A percentile compares a stretch with the other conserved stretches of the same genome.
phyloP scores from a whole-genome alignment of 2,888 invertebrate genomes.

The Drosophila longiperda region DNA sequence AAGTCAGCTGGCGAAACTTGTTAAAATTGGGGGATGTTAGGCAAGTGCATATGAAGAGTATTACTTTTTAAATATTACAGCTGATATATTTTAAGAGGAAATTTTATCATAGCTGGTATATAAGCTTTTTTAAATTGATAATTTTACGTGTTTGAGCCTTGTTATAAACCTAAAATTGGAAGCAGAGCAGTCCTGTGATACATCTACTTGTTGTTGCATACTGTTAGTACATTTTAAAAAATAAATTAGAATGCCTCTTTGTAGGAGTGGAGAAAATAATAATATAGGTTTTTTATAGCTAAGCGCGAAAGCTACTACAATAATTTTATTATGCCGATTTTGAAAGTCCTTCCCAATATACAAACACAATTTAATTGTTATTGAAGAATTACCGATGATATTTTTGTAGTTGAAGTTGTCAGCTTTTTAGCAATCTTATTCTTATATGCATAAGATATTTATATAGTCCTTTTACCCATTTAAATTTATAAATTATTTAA shows the following conservation, averaged over 20 bases:
- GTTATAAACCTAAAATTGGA: background rate
- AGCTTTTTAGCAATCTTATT: background rate
- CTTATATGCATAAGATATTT: background rate
- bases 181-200: background rate
- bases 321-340: background rate
- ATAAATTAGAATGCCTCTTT: background rate
- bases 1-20: constrained; percentile 42
- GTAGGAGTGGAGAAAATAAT: background rate
- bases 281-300: background rate
- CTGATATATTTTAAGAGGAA: background rate
- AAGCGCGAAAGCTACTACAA: background rate
- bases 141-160: background rate
- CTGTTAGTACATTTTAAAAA: constrained; percentile 1
- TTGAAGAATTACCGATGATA: background rate
- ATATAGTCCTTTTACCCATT: background rate
- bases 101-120: too few relatives aligned
- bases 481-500: background rate
- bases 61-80: constrained; percentile 7
- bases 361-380: background rate
- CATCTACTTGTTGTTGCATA: constrained; percentile 21
- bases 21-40: constrained; percentile 32
- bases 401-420: background rate
- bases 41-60: constrained; percentile 1
- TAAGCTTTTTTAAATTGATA: background rate
- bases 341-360: background rate